These are phyloP conservation scores for Sitta europaea DNA, from an alignment of 2,113 vertebrate genomes.

Conservation along the genomic window DNA sequence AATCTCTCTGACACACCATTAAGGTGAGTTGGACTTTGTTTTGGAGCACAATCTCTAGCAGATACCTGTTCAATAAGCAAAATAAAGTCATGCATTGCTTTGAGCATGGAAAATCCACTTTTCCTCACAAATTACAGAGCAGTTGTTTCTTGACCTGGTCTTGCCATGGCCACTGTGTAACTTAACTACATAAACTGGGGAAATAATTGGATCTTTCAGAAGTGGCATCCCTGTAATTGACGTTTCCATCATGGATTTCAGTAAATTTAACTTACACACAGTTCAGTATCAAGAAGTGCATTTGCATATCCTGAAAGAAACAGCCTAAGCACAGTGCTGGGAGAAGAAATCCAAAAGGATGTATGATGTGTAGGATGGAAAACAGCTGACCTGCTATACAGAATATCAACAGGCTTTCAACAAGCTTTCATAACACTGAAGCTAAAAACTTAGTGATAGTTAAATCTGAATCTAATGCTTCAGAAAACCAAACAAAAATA, in stretches of 20 bases:
- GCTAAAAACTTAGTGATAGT: background rate
- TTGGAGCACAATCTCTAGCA: background rate
- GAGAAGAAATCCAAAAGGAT: slow-evolving; percentile 5
- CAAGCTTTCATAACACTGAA: slow-evolving; percentile 22
- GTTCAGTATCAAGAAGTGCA: background rate
- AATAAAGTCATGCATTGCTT: background rate
- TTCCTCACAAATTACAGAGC: background rate
- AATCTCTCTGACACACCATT: background rate
- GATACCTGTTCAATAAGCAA: background rate
- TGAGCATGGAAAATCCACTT: background rate
- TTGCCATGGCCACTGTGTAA: accelerated
- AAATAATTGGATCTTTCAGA: background rate
- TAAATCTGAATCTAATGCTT: slow-evolving; percentile 32
- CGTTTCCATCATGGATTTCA: background rate
- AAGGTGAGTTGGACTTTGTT: background rate
- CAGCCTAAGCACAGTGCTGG: background rate
- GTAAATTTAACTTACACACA: background rate
- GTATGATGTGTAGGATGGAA: slow-evolving; percentile 20
- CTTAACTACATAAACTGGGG: background rate
- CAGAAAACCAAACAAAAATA: slow-evolving; percentile 16
- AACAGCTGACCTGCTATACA: slow-evolving; percentile 49
- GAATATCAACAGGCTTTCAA: slow-evolving; percentile 53
- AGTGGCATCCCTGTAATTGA: background rate
- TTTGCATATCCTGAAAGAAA: slow-evolving; percentile 25
- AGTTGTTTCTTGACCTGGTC: background rate